These are phyloP conservation scores for Cancer borealis DNA, from an alignment of 2,888 invertebrate genomes.

Conservation along the genomic window DNA sequence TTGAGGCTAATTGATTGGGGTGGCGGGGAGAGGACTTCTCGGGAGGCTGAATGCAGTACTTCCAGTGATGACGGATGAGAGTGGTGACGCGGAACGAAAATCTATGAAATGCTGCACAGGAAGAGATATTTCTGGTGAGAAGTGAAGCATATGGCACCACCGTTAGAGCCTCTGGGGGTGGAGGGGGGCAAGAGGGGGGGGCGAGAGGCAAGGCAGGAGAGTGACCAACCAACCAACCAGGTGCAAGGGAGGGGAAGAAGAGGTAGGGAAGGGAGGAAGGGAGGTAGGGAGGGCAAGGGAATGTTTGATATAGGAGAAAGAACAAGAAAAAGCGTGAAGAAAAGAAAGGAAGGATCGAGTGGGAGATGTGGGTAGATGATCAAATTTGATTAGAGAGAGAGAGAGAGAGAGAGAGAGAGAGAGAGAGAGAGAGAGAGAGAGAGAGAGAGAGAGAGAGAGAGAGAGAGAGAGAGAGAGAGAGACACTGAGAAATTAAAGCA, in stretches of 20 bases:
- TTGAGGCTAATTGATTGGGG: conserved; percentile 29
- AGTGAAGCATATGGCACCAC: conserved; percentile 46
- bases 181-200: not conserved
- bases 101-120: conserved; percentile 26
- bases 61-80: not conserved
- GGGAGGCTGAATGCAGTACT: not conserved
- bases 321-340: conserved; percentile 32
- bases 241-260: not conserved
- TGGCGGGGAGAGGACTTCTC: conserved; percentile 1
- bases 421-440: not conserved
- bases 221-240: conserved; percentile 48
- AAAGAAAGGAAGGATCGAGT: conserved; percentile 22
- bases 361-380: not conserved
- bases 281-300: conserved; percentile 37
- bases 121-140: conserved; percentile 34
- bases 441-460: not conserved
- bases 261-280: not conserved
- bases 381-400: conserved; percentile 20
- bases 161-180: conserved; percentile 5
- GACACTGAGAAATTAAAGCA: not conserved
- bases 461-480: not conserved
- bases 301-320: not conserved
- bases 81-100: conserved; percentile 4
- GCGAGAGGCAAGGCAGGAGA: not conserved
- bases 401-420: not conserved